Evolutionary conservation across 2,113 vertebrate species (phyloP).

Genomic region (Carlito syrichta): DNA sequence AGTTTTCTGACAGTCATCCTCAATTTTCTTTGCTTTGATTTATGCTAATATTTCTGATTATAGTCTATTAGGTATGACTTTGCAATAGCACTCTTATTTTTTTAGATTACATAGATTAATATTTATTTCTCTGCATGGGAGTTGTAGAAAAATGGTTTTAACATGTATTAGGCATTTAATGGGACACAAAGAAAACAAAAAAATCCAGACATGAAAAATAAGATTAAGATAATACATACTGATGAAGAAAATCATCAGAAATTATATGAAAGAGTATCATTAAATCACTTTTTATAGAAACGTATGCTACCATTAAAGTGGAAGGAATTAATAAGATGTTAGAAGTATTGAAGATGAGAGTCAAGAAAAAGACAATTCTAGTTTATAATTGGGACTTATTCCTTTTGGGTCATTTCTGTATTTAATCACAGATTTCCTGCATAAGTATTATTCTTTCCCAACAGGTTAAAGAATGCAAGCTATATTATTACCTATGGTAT

Average conservation of each 20-base stretch:
- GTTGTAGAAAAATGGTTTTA: constrained; percentile 13
- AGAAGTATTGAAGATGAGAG: background rate
- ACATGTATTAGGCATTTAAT: constrained; percentile 21
- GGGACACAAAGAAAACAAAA: background rate
- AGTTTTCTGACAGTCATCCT: constrained; percentile 22
- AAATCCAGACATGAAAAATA: constrained; percentile 15
- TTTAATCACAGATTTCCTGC: background rate
- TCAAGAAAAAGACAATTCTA: background rate
- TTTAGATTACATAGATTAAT: constrained; percentile 28
- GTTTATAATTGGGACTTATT: background rate
- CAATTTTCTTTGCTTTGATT: constrained; percentile 28
- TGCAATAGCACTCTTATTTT: constrained; percentile 4
- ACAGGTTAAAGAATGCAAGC: background rate
- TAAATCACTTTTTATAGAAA: constrained; percentile 25
- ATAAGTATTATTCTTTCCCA: background rate
- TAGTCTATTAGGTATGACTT: constrained; percentile 27
- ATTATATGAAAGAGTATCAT: background rate
- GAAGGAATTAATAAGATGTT: background rate
- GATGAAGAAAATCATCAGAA: background rate
- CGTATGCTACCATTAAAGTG: background rate
- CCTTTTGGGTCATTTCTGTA: background rate
- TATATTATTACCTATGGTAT: background rate
- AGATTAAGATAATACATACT: constrained; percentile 28
- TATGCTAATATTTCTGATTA: constrained; percentile 49
- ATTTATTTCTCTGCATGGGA: constrained; percentile 5